These are phyloP conservation scores for Hiodon alosoides DNA, from an alignment of 2,113 vertebrate species.

Conservation along the genomic window DNA sequence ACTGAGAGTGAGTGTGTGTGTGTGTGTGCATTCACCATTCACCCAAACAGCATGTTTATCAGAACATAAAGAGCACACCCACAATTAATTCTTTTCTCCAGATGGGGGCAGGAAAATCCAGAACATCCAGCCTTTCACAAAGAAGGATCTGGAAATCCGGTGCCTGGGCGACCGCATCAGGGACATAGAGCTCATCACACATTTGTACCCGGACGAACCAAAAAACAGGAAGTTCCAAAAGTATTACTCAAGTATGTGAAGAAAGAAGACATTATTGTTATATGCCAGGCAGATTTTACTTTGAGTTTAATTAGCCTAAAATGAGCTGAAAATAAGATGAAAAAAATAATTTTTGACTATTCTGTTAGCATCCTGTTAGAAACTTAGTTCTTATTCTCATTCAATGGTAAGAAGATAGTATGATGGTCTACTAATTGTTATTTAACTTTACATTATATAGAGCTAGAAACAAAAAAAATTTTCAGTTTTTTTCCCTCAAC, in stretches of 20 bases:
- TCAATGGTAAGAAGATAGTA: background rate
- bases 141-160: conserved; percentile 83
- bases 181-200: conserved; percentile 75
- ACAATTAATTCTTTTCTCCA: conserved; percentile 28
- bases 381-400: background rate
- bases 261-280: background rate
- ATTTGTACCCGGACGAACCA: conserved; percentile 71
- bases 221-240: conserved; percentile 82
- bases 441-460: background rate
- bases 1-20: conserved; percentile 48
- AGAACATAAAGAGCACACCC: background rate
- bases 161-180: conserved; percentile 83
- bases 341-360: background rate
- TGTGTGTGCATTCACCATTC: background rate
- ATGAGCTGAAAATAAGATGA: too few relatives aligned
- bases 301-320: too few relatives aligned
- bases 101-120: conserved; percentile 78
- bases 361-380: background rate
- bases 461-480: background rate
- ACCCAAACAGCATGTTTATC: background rate
- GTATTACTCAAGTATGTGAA: conserved; percentile 78
- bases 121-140: conserved; percentile 92
- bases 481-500: background rate
- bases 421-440: background rate
- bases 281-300: too few relatives aligned